Evolutionary conservation across 2,113 vertebrate species (phyloP).

Genomic region (Corythoichthys haematopterus): DNA sequence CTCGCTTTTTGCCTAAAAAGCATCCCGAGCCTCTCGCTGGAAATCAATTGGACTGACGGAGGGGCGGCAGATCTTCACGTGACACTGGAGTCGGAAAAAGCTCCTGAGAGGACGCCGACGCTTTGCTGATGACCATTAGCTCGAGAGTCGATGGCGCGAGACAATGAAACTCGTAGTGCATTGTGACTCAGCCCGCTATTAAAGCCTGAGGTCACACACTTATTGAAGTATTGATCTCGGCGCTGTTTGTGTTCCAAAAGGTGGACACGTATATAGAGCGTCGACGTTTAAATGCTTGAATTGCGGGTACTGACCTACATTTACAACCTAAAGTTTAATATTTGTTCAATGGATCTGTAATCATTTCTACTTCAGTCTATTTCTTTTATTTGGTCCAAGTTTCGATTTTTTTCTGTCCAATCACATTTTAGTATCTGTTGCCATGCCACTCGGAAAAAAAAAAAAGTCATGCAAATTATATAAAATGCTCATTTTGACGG

Average conservation of each 20-base stretch:
- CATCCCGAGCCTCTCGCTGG: constrained; percentile 48
- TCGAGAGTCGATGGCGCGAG: background rate
- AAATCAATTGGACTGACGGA: constrained; percentile 55
- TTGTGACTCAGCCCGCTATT: constrained; percentile 24
- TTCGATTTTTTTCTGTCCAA: no score
- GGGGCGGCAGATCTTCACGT: constrained; percentile 20
- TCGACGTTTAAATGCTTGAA: background rate
- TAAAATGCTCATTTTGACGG: no score
- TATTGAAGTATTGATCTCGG: constrained; percentile 50
- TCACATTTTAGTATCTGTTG: background rate
- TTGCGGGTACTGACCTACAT: background rate
- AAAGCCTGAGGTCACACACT: constrained; percentile 48
- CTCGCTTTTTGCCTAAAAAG: constrained; percentile 42
- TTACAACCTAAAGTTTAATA: background rate
- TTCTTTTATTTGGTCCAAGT: no score
- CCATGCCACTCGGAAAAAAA: background rate
- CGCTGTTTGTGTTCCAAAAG: constrained; percentile 33
- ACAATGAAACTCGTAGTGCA: background rate
- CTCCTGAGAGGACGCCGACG: background rate
- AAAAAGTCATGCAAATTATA: no score
- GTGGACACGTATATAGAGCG: constrained; percentile 51
- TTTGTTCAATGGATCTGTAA: background rate
- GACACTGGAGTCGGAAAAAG: constrained; percentile 11
- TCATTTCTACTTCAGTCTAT: background rate
- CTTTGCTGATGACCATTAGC: background rate